Base-by-base conservation (phyloP, 2,113 vertebrate genomes). In the Hymenochirus boettgeri region DNA sequence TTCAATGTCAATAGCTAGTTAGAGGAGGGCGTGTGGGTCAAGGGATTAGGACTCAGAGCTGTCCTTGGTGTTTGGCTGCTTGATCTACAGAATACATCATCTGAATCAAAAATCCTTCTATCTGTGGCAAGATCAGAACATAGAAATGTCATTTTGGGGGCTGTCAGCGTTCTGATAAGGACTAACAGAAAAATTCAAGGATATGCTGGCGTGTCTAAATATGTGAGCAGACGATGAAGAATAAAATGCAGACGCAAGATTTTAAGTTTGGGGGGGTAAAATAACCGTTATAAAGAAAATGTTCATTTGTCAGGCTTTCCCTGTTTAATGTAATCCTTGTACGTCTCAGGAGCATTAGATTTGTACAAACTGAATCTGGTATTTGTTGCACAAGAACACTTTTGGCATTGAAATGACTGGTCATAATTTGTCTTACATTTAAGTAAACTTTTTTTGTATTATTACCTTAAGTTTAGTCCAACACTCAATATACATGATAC, bases 1-100 rank as follows among this genome's bases (percentile, higher is more conserved):
- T 86, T 88, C 84, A 89, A 77, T 88, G 84, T 83, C 86, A 90
- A 84, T 80, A 85, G 83, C 81, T 81, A 78, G 83, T 82, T 86
- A 85, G 80, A 75, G 74, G 61, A 82, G 84, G 85, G 79, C 83
- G 78, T 71, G 23, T 29, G 1, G 81, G 83, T 81, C 85, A 86
- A 66, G 79, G 80, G 88, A 84, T 88, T 88, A 82, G 82, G 84
- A 69, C 77, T 85, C 76, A 33, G 39, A 79, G 79, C 80, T 76
- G 76, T 85, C 88, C 86, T 86, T 86, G 85, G 77, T 76, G 72
- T 72, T 81, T 78, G 82, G 77, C 76, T 77, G 77, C 75, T 72
- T 77, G 76, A 82, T 78, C 79, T 71, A 78, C 82, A 80, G 74
- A 79, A 87, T 80, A 79, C 83, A 80, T 82, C 81, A 77, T 72